phyloP scores from a whole-genome alignment of 1,140 invertebrate species.

The Leucophenga varia region DNA sequence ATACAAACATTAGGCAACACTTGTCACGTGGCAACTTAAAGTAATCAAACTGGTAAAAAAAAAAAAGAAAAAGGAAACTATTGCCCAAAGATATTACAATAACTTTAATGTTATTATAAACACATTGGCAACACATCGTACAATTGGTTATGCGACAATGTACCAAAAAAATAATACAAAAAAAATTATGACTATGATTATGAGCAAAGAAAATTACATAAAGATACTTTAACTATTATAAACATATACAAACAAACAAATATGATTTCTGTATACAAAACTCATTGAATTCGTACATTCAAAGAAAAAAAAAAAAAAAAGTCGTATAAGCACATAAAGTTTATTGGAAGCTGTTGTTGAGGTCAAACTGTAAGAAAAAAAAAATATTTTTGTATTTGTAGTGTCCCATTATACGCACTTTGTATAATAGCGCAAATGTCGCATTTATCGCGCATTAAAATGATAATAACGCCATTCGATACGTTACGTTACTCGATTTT shows the following conservation, averaged over 20 bases:
- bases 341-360: constrained; percentile 6
- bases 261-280: too few relatives aligned
- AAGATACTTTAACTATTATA: too few relatives aligned
- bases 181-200: too few relatives aligned
- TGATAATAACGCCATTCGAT: constrained; percentile 36
- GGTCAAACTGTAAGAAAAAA: too few relatives aligned
- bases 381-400: too few relatives aligned
- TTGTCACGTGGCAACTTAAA: constrained; percentile 23
- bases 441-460: constrained; percentile 55
- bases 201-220: too few relatives aligned
- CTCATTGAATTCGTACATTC: too few relatives aligned
- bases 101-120: constrained; percentile 43
- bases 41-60: too few relatives aligned
- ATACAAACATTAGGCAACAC: constrained; percentile 21
- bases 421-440: constrained; percentile 48
- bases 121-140: constrained; percentile 31
- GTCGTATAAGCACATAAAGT: too few relatives aligned
- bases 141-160: constrained; percentile 42
- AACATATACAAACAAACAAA: too few relatives aligned
- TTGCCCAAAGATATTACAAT: constrained; percentile 19
- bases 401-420: constrained; percentile 52
- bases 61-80: background rate
- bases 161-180: too few relatives aligned
- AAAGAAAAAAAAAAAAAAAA: too few relatives aligned
- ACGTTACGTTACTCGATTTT: constrained; percentile 1